These are phyloP conservation scores for Aplysia californica DNA, from an alignment of 1,140 invertebrate genomes.

Conservation along the genomic window DNA sequence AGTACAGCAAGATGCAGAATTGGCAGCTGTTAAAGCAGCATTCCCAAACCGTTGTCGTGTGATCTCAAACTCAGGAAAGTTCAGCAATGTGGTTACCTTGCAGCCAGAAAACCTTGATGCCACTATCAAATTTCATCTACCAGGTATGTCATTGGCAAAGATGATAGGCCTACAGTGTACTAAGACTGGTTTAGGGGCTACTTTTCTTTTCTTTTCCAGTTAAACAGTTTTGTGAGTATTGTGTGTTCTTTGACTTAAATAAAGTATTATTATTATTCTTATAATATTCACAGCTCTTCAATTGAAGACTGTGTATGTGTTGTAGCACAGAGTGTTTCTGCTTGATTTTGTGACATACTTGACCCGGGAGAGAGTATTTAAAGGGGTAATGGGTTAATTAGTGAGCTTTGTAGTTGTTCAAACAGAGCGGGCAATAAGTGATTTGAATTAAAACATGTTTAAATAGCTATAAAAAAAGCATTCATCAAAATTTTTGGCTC, in stretches of 20 bases:
- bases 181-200: not conserved
- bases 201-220: not conserved
- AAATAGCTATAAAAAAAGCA: too few relatives aligned
- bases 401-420: too few relatives aligned
- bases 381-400: too few relatives aligned
- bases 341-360: too few relatives aligned
- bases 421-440: too few relatives aligned
- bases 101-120: constrained; percentile 53
- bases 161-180: not conserved
- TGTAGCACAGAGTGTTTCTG: too few relatives aligned
- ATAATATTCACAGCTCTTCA: not conserved
- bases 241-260: not conserved
- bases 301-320: not conserved
- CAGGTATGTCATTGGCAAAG: constrained; percentile 42
- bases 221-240: not conserved
- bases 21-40: constrained; percentile 28
- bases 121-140: constrained; percentile 61
- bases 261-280: not conserved
- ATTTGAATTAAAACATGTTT: too few relatives aligned
- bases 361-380: too few relatives aligned
- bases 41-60: constrained; percentile 53
- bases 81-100: constrained; percentile 52
- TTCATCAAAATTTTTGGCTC: too few relatives aligned
- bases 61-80: constrained; percentile 49
- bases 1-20: constrained; percentile 18